A percentile compares a stretch with the other conserved stretches of the same genome.
Conservation (phyloP, 2,113 vertebrate species). For the Anolis carolinensis region DNA sequence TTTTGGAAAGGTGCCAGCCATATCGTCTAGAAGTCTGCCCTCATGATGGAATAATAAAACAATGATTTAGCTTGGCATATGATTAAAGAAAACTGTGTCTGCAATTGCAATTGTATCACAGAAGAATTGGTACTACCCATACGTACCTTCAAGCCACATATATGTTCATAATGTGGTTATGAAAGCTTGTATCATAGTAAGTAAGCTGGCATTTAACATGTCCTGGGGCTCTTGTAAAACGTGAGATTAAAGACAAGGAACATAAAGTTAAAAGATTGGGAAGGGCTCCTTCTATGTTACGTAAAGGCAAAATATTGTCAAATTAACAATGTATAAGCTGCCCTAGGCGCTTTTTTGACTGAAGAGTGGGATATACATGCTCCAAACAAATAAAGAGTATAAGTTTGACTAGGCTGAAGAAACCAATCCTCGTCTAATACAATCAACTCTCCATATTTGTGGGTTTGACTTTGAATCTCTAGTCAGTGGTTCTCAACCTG, state of each 20-base stretch:
- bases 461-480: too few species aligned
- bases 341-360: too few species aligned
- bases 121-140: neutral
- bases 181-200: neutral
- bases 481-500: too few species aligned
- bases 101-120: conserved; percentile 19
- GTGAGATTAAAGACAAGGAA: neutral
- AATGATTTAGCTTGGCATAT: neutral
- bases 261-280: neutral
- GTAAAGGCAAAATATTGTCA: too few species aligned
- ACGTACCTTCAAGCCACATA: neutral
- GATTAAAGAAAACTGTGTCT: conserved; percentile 29
- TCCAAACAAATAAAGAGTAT: too few species aligned
- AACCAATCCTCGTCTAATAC: too few species aligned
- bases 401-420: too few species aligned
- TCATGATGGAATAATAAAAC: conserved; percentile 35
- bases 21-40: conserved; percentile 22
- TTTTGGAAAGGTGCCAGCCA: conserved; percentile 53
- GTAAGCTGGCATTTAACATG: neutral
- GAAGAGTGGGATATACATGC: too few species aligned
- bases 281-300: neutral
- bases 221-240: neutral
- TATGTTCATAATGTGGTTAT: neutral
- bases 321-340: too few species aligned
- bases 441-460: too few species aligned